These are phyloP conservation scores for Crypturellus tataupa DNA, from an alignment of 2,797 vertebrate species.

Conservation along the genomic window DNA sequence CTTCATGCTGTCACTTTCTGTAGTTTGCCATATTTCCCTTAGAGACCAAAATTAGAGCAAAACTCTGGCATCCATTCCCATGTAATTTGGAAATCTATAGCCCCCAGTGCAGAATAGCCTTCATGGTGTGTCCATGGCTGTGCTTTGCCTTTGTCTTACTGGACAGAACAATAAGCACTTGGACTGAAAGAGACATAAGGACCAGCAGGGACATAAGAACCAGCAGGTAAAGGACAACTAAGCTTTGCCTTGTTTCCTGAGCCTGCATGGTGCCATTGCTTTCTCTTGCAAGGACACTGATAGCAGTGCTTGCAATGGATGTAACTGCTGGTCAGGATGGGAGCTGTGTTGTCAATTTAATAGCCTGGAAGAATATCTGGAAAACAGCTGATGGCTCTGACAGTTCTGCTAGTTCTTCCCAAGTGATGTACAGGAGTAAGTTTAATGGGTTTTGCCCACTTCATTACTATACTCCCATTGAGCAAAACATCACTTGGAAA, in stretches of 20 bases:
- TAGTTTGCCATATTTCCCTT: neutral
- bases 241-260: neutral
- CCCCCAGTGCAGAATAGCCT: neutral
- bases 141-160: neutral
- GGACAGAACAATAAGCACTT: fast-evolving
- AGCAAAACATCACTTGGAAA: neutral
- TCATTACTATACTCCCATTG: neutral
- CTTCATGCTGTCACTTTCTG: neutral
- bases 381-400: neutral
- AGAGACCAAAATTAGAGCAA: neutral
- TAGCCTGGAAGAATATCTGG: neutral
- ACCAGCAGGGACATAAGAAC: neutral
- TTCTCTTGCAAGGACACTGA: neutral
- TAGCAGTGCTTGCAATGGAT: neutral
- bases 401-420: neutral
- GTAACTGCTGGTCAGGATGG: neutral
- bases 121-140: neutral
- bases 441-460: neutral
- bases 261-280: neutral
- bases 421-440: neutral
- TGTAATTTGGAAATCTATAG: neutral
- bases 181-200: neutral
- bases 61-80: neutral
- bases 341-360: neutral
- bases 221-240: neutral